phyloP scores from a whole-genome alignment of 2,113 vertebrate genomes.

The Phylloscopus trochilus region DNA sequence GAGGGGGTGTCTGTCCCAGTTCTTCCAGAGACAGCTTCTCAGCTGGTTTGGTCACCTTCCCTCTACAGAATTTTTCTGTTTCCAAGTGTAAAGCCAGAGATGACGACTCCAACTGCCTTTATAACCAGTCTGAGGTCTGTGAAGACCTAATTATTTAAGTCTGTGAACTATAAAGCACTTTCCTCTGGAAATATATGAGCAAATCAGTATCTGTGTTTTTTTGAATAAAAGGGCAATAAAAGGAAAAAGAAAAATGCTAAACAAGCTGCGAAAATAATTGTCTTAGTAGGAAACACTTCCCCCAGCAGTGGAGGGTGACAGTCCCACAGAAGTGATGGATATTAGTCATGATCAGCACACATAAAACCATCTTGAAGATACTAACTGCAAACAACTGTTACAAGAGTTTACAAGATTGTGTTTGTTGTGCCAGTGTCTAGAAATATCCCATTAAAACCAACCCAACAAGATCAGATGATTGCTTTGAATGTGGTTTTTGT shows the following conservation, averaged over 20 bases:
- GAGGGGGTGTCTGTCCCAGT: background rate
- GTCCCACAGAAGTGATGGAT: background rate
- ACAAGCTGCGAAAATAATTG: conserved; percentile 3
- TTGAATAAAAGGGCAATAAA: background rate
- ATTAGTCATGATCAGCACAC: background rate
- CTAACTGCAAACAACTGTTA: conserved; percentile 42
- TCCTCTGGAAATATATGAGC: background rate
- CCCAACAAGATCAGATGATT: conserved; percentile 26
- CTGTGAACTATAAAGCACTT: conserved; percentile 23
- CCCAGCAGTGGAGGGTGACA: background rate
- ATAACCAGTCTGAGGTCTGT: background rate
- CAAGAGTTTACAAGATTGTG: background rate
- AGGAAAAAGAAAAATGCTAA: background rate
- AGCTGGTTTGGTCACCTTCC: background rate
- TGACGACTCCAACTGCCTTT: background rate
- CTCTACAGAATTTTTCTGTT: background rate
- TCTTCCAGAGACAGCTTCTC: background rate
- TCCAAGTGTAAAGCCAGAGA: background rate
- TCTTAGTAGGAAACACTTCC: background rate
- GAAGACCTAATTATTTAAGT: background rate
- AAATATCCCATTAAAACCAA: conserved; percentile 15
- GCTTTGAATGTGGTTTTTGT: conserved; percentile 8
- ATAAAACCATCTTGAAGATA: background rate
- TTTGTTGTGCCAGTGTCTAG: conserved; percentile 11
- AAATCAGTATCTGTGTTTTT: background rate